Evolutionary conservation across 2,113 vertebrate genomes (phyloP).

Genomic region (Morone saxatilis): DNA sequence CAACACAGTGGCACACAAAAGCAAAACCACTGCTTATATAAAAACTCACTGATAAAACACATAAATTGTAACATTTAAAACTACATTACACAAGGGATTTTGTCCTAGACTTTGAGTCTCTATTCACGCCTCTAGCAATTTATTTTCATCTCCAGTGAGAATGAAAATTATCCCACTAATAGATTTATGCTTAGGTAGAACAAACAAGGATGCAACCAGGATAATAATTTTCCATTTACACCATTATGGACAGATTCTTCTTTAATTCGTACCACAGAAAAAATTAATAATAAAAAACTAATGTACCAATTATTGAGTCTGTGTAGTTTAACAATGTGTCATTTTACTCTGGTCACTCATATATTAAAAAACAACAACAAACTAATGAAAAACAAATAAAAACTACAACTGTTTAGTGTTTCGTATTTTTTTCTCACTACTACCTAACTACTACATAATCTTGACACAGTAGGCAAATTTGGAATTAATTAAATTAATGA

Average conservation of each 20-base stretch:
- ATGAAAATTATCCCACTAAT: conserved; percentile 59
- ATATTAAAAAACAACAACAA: no score
- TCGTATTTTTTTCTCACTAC: not conserved
- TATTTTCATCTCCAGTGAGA: conserved; percentile 63
- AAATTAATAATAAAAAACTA: not conserved
- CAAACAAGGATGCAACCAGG: conserved; percentile 42
- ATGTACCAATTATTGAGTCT: not conserved
- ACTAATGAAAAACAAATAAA: not conserved
- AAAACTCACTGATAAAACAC: not conserved
- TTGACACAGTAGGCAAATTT: not conserved
- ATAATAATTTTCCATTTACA: conserved; percentile 36
- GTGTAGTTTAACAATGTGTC: not conserved
- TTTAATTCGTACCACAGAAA: not conserved
- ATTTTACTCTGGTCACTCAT: not conserved
- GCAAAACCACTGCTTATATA: not conserved
- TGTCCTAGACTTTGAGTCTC: conserved; percentile 18
- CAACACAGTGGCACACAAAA: conserved; percentile 1
- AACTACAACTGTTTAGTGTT: not conserved
- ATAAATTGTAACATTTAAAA: not conserved
- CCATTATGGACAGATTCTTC: conserved; percentile 1
- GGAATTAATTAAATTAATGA: not conserved
- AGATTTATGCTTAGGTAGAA: conserved; percentile 62
- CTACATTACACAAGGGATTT: not conserved
- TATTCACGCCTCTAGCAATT: conserved; percentile 55
- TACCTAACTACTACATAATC: no score